Base-by-base conservation (phyloP, 2,888 invertebrate species). In the Kuschelorhynchus macadamiae region DNA sequence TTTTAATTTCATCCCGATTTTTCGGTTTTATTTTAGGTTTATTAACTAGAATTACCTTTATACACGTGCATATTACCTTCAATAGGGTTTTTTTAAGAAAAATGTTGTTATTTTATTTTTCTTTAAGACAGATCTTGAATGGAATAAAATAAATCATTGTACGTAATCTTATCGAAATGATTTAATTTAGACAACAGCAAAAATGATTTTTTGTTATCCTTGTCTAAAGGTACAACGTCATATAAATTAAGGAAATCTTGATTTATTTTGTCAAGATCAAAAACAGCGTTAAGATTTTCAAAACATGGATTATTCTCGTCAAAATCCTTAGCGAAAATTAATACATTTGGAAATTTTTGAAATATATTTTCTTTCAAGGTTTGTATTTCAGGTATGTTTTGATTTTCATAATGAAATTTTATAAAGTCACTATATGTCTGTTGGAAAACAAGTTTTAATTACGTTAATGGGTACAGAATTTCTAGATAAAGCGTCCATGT, bases 251-350 rank as follows among this genome's bases (percentile, higher is more conserved):
- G 16, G 14, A 56, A 49, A 8, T 20, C 18, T 16, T 18, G 14
- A 14, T 36, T 36, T n/a, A 55, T 33, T 52, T 49, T 52, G 21
- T 60, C 52, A 80, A 69, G 21, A 42, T 71, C 71, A 30, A 57
- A 55, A 17, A 12, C 17, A 4, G 52, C 12, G 3, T 5, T 14
- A 21, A 71, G 17, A 16, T 53, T 71, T 47, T 69, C 46, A 39
- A 8, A 66, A 53, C 18, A 44, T 11, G 18, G 0, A 49, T 69
- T 61, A 49, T 39, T 52, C 62, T 71, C 68, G 20, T 69, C 59
- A 7, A 71, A 53, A 32, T 71, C 71, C 61, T 71, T 71, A 36
- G 71, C 64, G 36, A 33, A 71, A 12, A 65, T 42, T 1, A 71
- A 33, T 17, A 56, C 44, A 50, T 70, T 70, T 2, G 70, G 57